These are phyloP conservation scores for Threskiornis aethiopicus DNA, from an alignment of 2,797 vertebrate species.

Conservation along the genomic window DNA sequence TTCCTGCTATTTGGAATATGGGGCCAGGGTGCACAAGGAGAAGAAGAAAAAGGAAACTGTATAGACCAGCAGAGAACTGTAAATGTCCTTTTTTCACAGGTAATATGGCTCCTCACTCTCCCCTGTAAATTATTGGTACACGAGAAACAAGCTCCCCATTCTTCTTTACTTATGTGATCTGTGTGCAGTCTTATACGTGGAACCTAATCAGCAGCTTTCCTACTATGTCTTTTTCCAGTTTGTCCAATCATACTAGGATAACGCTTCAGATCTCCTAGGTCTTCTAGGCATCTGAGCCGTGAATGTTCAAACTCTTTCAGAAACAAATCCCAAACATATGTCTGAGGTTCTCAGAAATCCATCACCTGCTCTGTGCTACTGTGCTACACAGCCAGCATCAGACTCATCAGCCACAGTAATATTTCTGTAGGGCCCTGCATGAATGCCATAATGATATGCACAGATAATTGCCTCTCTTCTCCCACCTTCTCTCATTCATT, in stretches of 20 bases:
- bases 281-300: neutral
- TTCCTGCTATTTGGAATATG: neutral
- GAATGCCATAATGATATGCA: neutral
- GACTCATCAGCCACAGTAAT: neutral
- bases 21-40: neutral
- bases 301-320: neutral
- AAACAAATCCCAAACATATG: neutral
- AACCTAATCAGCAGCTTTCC: neutral
- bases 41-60: neutral
- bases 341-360: neutral
- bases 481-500: neutral
- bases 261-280: neutral
- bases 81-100: neutral
- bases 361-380: neutral
- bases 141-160: neutral
- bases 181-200: accelerated
- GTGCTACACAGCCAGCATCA: neutral
- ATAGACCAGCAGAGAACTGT: neutral
- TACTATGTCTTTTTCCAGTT: neutral
- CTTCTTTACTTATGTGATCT: neutral
- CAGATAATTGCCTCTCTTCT: neutral
- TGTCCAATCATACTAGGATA: neutral
- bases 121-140: neutral
- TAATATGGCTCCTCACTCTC: neutral
- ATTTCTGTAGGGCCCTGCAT: neutral